Evolutionary conservation across 2,113 vertebrate genomes (phyloP).

Genomic region (Microcebus jonahi): DNA sequence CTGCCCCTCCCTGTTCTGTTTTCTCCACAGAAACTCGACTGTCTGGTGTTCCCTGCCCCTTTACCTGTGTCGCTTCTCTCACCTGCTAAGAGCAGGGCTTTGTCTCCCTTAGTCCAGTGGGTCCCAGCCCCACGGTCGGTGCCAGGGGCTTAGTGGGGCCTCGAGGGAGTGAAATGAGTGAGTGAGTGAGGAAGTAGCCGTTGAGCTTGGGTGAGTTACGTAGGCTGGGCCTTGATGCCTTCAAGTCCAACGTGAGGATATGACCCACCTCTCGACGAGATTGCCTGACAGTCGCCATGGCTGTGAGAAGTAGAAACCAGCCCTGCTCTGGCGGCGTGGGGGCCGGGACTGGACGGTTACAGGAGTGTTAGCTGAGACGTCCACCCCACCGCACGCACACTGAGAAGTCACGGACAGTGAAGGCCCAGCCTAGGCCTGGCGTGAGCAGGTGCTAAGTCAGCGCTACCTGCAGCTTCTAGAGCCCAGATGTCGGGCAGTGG

Average conservation of each 20-base stretch:
- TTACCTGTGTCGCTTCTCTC: not conserved
- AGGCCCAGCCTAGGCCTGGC: not conserved
- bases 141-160: not conserved
- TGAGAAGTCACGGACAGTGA: accelerated
- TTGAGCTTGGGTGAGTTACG: not conserved
- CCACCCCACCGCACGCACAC: not conserved
- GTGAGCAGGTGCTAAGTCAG: not conserved
- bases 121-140: too few relatives aligned
- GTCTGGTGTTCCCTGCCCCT: too few relatives aligned
- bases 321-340: too few relatives aligned
- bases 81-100: too few relatives aligned
- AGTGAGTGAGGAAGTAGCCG: accelerated
- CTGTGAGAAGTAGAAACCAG: not conserved
- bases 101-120: not conserved
- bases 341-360: accelerated
- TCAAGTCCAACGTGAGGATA: not conserved
- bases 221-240: not conserved
- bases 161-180: accelerated
- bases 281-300: not conserved
- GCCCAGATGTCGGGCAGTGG: not conserved
- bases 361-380: not conserved
- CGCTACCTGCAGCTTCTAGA: not conserved
- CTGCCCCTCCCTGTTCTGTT: not conserved
- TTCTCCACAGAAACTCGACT: not conserved
- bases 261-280: not conserved